Evolutionary conservation across 2,888 invertebrate genomes (phyloP), one percentile per base, ranked within the genome.

Genomic region (Tetropium fuscum): DNA sequence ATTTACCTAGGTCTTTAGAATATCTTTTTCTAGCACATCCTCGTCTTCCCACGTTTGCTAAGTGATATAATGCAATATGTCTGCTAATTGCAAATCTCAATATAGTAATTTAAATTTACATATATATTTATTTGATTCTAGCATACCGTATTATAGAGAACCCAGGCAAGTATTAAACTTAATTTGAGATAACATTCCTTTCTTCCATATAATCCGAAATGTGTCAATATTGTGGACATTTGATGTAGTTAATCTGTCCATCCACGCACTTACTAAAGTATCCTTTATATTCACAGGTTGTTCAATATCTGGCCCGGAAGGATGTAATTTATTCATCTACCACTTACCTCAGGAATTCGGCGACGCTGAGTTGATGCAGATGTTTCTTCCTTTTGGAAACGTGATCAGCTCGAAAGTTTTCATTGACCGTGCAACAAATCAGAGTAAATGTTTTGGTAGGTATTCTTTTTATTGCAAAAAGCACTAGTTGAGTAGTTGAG

Each of bases 321-420:
- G 98, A 82, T 98, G 98, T 88, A 99, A 99, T 86, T 90, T 99
- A 78, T 99, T 99, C 90, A 99, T 99, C 86, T 99, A 99, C 87
- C 99, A 99, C 87, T 91, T 99, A 85, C 99, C 99, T 73, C 98
- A 98, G 86, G 99, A 99, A 87, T 99, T 99, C 82, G 98, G 98
- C 58, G 99, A 99, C 83, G 92, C 93, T 66, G 99, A 99, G 85
- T 90, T 99, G 81, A 98, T 98, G 92, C 98, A 98, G 87, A 98
- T 99, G 98, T 99, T 99, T 86, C 88, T 98, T 83, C 98, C 98
- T 67, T 99, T 99, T 83, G 99, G 99, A 77, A 97, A 95, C 84
- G 98, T 99, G 81, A 98, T 99, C 86, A 97, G 97, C 86, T 98
- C 98, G 84, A 99, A 99, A 88, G 99, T 99, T 76, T 99, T 99